Evolutionary conservation across 2,797 vertebrate genomes (phyloP).

Genomic region (Rhynchonycteris naso): DNA sequence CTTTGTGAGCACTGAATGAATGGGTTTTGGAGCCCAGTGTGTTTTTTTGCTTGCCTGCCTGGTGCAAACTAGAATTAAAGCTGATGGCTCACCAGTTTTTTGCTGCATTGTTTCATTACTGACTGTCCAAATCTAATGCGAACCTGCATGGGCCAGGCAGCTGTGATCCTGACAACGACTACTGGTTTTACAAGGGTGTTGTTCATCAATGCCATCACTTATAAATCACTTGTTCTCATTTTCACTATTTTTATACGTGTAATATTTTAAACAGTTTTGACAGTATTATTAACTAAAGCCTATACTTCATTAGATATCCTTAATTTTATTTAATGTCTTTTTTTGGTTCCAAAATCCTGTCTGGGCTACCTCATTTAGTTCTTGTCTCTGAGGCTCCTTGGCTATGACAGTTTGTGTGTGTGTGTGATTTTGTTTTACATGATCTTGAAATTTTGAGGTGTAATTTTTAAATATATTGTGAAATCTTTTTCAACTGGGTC

Average conservation of each 20-base stretch:
- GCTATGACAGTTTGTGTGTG: background rate
- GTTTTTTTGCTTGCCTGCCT: no score
- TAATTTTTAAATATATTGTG: background rate
- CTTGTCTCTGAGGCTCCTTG: background rate
- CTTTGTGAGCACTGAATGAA: no score
- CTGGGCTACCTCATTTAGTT: background rate
- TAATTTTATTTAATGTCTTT: background rate
- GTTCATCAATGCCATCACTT: background rate
- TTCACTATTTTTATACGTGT: background rate
- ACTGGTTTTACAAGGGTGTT: no score
- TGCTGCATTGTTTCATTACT: no score
- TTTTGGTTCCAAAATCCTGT: background rate
- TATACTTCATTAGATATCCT: background rate
- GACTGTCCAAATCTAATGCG: no score
- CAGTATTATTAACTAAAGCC: background rate
- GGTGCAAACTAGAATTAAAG: no score
- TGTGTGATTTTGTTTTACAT: background rate
- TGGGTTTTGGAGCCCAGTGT: no score
- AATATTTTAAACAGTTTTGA: background rate
- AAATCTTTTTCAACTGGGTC: background rate
- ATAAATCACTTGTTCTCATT: background rate
- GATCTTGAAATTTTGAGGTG: background rate
- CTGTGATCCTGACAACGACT: no score
- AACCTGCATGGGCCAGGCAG: no score
- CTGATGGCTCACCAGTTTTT: no score